These are phyloP conservation scores for Drosophila nikananu DNA, from an alignment of 1,140 invertebrate species.

Conservation along the genomic window DNA sequence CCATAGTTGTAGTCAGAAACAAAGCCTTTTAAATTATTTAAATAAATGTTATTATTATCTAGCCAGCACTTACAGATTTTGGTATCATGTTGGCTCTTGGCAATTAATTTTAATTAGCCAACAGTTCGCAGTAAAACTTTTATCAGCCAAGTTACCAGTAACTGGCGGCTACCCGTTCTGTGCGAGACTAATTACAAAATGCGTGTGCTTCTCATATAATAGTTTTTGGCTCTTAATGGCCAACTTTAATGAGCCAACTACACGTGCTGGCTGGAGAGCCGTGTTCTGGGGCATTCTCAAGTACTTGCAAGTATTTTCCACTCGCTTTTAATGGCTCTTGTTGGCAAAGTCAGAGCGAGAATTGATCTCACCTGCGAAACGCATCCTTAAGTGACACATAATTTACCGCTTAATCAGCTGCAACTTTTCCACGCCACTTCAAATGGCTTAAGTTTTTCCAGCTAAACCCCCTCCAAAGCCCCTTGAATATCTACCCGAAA, in stretches of 20 bases:
- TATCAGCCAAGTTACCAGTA: conserved; percentile 21
- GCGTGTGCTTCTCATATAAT: conserved; percentile 36
- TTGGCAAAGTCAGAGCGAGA: conserved; percentile 24
- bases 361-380: conserved; percentile 48
- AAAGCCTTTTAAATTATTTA: conserved; percentile 30
- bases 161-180: background rate
- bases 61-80: conserved; percentile 16
- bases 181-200: conserved; percentile 43
- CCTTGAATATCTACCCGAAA: conserved; percentile 27
- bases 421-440: conserved; percentile 46
- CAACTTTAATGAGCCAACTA: conserved; percentile 37
- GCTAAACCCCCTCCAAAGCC: background rate
- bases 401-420: conserved; percentile 54
- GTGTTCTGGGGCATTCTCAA: conserved; percentile 1
- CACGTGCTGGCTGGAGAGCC: conserved; percentile 3
- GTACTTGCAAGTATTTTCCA: conserved; percentile 4
- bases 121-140: conserved; percentile 48
- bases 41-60: conserved; percentile 46
- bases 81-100: background rate
- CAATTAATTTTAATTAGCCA: conserved; percentile 72
- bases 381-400: conserved; percentile 47
- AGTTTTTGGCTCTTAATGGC: conserved; percentile 50
- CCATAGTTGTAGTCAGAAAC: background rate
- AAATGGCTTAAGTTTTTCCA: conserved; percentile 44
- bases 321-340: conserved; percentile 26